Evolutionary conservation across 1,140 invertebrate species (phyloP).

Genomic region (Plutomurus gul): DNA sequence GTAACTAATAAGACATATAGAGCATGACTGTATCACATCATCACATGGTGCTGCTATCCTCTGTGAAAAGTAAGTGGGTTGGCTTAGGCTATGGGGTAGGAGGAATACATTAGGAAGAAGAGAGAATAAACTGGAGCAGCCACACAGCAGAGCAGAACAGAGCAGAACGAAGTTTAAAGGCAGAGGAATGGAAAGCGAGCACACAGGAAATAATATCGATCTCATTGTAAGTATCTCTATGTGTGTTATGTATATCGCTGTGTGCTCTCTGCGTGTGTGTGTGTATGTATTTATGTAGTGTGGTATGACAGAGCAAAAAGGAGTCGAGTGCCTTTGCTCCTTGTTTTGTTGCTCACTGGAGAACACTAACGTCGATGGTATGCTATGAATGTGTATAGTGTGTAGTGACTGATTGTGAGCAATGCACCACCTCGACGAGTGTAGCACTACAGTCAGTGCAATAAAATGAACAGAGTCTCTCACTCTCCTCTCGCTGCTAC

Average conservation of each 20-base stretch:
- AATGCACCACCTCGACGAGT: no score
- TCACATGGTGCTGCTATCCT: not conserved
- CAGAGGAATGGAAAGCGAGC: not conserved
- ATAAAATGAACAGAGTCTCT: no score
- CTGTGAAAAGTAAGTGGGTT: constrained; percentile 4
- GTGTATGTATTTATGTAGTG: not conserved
- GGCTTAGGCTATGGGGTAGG: not conserved
- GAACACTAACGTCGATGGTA: not conserved
- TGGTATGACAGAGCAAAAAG: not conserved
- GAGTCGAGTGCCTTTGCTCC: not conserved
- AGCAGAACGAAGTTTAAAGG: not conserved
- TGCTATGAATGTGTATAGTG: not conserved
- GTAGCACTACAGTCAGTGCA: no score
- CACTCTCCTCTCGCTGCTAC: no score
- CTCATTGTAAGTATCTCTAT: not conserved
- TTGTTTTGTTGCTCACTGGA: not conserved
- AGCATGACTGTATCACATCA: not conserved
- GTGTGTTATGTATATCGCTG: not conserved
- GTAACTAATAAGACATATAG: not conserved
- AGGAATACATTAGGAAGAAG: constrained; percentile 1
- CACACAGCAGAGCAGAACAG: not conserved
- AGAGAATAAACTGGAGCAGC: not conserved
- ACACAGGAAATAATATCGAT: constrained; percentile 22
- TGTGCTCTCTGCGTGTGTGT: not conserved
- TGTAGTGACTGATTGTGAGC: no score